phyloP scores from a whole-genome alignment of 1,140 invertebrate species.

The Drosophila nigrodunni region DNA sequence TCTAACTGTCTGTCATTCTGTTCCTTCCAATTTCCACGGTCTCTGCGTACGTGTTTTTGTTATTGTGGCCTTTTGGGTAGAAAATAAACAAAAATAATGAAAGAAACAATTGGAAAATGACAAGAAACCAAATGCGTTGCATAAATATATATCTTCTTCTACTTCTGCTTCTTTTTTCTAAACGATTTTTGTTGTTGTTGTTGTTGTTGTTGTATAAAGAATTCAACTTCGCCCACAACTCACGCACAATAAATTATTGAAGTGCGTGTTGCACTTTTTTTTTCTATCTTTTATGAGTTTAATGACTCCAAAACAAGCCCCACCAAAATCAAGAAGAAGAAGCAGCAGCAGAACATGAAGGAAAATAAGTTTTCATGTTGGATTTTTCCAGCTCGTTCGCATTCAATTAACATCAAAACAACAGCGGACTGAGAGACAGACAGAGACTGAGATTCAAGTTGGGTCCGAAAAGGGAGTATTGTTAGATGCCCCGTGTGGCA shows the following conservation, averaged over 20 bases:
- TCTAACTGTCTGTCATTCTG: neutral
- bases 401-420: constrained; percentile 73
- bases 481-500: constrained; percentile 45
- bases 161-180: constrained; percentile 58
- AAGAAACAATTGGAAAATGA: constrained; percentile 44
- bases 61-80: constrained; percentile 44
- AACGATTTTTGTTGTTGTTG: constrained; percentile 3
- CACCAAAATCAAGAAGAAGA: constrained; percentile 23
- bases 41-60: constrained; percentile 47
- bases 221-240: constrained; percentile 49
- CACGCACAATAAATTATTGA: constrained; percentile 77
- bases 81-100: constrained; percentile 75
- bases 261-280: constrained; percentile 61
- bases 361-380: neutral
- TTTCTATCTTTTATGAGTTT: constrained; percentile 76
- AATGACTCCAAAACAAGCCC: constrained; percentile 58
- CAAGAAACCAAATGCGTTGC: constrained; percentile 67
- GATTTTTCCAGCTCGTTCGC: constrained; percentile 59
- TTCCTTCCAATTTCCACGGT: neutral
- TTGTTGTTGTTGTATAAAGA: constrained; percentile 47
- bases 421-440: constrained; percentile 2
- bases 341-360: too few relatives aligned
- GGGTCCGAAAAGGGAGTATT: constrained; percentile 16
- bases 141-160: constrained; percentile 61
- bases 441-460: constrained; percentile 14